Evolutionary conservation across 30 jellyfish, hydroid and myxozoan genomes (phyloP).

Genomic region (Clytia hemisphaerica): DNA sequence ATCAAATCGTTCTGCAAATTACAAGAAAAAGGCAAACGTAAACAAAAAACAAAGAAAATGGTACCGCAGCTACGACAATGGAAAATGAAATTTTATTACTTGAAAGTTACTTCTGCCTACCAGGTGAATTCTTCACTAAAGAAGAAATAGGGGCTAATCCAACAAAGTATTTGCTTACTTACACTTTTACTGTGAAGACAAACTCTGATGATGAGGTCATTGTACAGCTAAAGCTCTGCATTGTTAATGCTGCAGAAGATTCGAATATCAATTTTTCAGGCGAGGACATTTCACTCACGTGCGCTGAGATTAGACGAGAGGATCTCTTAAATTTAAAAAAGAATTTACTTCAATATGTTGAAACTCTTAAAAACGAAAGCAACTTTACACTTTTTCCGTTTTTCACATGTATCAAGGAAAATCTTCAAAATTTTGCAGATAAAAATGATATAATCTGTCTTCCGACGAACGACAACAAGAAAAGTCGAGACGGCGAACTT

Average conservation of each 20-base stretch:
- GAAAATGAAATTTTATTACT: slow-evolving; percentile 39
- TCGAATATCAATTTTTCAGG: neutral
- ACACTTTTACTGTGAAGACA: slow-evolving; percentile 1
- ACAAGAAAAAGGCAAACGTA: neutral
- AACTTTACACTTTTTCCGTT: neutral
- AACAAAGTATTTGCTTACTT: neutral
- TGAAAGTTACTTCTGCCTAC: slow-evolving; percentile 42
- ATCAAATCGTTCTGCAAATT: too few relatives aligned
- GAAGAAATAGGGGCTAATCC: neutral
- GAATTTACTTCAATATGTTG: neutral
- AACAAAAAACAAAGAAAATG: too few relatives aligned
- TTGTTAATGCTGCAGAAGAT: neutral
- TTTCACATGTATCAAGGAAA: neutral
- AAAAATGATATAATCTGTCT: neutral
- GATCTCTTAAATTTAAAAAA: neutral
- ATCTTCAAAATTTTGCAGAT: neutral
- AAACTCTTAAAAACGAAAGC: neutral
- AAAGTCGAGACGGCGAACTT: neutral
- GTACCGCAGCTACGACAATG: too few relatives aligned
- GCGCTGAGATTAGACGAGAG: too few relatives aligned
- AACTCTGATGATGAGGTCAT: neutral
- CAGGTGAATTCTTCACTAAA: slow-evolving; percentile 43
- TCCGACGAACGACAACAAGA: neutral
- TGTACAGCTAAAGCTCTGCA: neutral
- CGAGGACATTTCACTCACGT: neutral